These are phyloP conservation scores for Mythimna albipuncta DNA, from an alignment of 2,888 invertebrate species.

Conservation along the genomic window DNA sequence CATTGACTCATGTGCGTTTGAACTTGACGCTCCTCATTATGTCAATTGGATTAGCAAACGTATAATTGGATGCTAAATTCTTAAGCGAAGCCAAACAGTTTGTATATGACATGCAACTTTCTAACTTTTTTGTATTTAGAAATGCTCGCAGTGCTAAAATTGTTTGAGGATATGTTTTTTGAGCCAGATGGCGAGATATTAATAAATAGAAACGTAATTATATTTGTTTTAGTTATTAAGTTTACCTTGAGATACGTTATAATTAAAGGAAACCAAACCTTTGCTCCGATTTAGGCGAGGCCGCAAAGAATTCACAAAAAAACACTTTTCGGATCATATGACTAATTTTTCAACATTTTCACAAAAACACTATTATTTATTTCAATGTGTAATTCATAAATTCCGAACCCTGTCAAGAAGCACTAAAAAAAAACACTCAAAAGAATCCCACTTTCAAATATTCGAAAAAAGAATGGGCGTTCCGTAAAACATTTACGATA, in stretches of 20 bases:
- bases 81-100: constrained; percentile 58
- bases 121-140: constrained; percentile 36
- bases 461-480: constrained; percentile 43
- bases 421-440: constrained; percentile 15
- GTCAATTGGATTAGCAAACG: constrained; percentile 63
- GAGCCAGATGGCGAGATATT: neutral
- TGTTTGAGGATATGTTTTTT: neutral
- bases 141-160: neutral
- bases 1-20: constrained; percentile 35
- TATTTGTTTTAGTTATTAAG: neutral
- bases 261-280: constrained; percentile 64
- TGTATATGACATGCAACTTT: constrained; percentile 32
- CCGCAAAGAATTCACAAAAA: constrained; percentile 76
- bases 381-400: neutral
- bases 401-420: constrained; percentile 1
- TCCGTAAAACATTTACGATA: constrained; percentile 46
- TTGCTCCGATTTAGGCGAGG: constrained; percentile 62
- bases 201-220: constrained; percentile 4
- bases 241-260: neutral
- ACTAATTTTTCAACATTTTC: constrained; percentile 26
- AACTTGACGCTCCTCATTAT: constrained; percentile 55
- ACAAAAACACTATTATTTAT: constrained; percentile 12
- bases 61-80: constrained; percentile 64
- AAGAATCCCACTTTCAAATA: constrained; percentile 21
- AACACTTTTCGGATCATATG: constrained; percentile 77